Conservation (phyloP, 2,888 invertebrate genomes). For the Mesorhabditis spiculigera region DNA sequence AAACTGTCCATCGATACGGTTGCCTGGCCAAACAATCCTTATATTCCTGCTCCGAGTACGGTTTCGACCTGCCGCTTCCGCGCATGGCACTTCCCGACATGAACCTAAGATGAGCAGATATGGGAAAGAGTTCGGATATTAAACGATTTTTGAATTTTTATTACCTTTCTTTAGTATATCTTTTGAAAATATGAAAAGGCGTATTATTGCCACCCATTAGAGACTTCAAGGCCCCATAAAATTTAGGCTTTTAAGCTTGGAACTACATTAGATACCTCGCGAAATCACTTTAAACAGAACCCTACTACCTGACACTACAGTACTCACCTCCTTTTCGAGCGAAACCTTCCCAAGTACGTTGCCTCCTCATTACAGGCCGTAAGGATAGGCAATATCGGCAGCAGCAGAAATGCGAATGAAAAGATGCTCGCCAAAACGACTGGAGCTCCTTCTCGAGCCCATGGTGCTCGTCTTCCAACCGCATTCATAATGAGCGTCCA, state of each 20-base stretch:
- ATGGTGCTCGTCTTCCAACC: background rate
- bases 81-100: background rate
- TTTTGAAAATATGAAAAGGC: no score
- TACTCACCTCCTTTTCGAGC: background rate
- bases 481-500: background rate
- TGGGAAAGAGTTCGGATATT: no score
- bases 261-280: no score
- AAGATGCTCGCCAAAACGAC: background rate
- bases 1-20: background rate
- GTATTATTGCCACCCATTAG: no score
- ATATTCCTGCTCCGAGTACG: background rate
- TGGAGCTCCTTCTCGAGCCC: slow-evolving; percentile 1
- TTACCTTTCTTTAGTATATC: no score
- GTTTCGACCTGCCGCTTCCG: background rate
- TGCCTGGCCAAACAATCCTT: background rate
- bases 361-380: slow-evolving; percentile 1
- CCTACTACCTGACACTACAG: background rate
- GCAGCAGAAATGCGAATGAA: background rate
- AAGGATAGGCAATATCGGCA: background rate
- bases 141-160: no score
- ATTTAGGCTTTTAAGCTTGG: no score
- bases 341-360: background rate
- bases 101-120: background rate
- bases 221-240: no score
- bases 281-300: no score